Conservation (phyloP, 2,113 vertebrate genomes). For the Salvelinus sp. region DNA sequence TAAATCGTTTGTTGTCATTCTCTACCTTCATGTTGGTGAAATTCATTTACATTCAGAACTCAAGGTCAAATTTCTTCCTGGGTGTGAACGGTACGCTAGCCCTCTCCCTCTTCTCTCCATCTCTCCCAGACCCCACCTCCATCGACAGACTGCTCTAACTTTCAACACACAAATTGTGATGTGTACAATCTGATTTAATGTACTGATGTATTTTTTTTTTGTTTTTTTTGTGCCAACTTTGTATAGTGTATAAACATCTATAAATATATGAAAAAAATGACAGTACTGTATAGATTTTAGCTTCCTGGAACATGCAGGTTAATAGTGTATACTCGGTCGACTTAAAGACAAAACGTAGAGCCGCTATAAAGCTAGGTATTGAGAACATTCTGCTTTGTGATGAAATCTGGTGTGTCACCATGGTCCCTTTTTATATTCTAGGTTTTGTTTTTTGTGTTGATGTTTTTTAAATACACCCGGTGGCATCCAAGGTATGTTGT, state of each 20-base stretch:
- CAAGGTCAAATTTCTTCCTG: background rate
- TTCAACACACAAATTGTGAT: conserved; percentile 73
- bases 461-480: conserved; percentile 65
- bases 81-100: conserved; percentile 61
- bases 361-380: conserved; percentile 76
- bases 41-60: background rate
- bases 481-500: conserved; percentile 67
- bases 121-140: conserved; percentile 59
- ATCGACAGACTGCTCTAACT: conserved; percentile 69
- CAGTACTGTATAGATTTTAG: conserved; percentile 85
- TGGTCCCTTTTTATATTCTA: conserved; percentile 69
- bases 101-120: conserved; percentile 54
- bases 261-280: conserved; percentile 79
- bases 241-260: conserved; percentile 84
- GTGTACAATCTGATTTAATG: conserved; percentile 78
- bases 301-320: conserved; percentile 73
- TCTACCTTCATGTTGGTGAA: background rate
- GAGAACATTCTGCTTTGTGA: conserved; percentile 71
- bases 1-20: conserved; percentile 16
- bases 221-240: conserved; percentile 80
- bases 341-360: conserved; percentile 75
- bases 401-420: conserved; percentile 60
- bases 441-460: conserved; percentile 64
- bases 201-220: conserved; percentile 66
- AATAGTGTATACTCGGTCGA: conserved; percentile 80